Conservation (phyloP, 2,113 vertebrate species). For the Pristiophorus japonicus region DNA sequence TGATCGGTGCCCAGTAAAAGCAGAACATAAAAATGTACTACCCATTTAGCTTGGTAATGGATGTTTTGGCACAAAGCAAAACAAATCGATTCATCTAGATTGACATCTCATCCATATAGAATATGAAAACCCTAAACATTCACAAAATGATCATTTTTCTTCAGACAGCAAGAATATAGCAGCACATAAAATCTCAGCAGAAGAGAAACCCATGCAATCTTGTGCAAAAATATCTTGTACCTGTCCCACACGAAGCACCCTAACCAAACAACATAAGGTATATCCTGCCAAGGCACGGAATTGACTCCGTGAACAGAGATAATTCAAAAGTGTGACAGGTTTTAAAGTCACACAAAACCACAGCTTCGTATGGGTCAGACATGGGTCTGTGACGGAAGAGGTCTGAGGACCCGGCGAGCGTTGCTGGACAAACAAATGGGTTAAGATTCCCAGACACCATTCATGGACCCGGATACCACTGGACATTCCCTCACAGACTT, state of each 20-base stretch:
- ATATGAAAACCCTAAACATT: neutral
- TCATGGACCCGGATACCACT: neutral
- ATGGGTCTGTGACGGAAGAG: neutral
- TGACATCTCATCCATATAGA: too few species aligned
- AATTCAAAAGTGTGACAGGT: neutral
- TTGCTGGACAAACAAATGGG: neutral
- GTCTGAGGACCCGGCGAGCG: neutral
- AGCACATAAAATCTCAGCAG: neutral
- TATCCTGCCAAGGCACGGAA: neutral
- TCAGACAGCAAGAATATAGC: neutral
- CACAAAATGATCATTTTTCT: neutral
- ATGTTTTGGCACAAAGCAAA: too few species aligned
- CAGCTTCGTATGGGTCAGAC: neutral
- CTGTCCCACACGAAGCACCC: neutral
- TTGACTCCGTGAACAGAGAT: neutral
- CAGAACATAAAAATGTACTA: too few species aligned
- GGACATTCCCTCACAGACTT: neutral
- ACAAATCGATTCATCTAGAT: too few species aligned
- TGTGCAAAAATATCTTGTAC: neutral
- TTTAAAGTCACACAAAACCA: neutral
- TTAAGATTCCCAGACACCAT: constrained; percentile 28
- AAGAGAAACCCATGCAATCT: neutral
- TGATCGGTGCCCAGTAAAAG: too few species aligned
- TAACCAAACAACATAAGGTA: neutral
- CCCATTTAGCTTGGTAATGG: too few species aligned